A percentile compares a stretch with the other conserved stretches of the same genome.
Evolutionary conservation across 2,797 vertebrate genomes (phyloP).

Genomic region (Oreochromis mossambicus): DNA sequence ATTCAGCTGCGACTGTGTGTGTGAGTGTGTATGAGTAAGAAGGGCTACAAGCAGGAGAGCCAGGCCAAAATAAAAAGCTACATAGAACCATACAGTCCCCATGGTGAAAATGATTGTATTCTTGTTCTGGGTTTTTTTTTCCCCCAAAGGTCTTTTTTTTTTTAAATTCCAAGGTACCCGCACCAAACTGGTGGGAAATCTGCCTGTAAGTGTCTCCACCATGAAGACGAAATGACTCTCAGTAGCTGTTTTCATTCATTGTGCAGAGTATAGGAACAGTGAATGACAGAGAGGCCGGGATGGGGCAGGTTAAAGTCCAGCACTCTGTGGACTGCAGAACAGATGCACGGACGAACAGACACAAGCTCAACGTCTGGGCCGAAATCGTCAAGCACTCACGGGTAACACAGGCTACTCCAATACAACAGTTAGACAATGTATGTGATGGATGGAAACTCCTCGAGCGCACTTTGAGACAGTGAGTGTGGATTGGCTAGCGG

Average conservation of each 20-base stretch:
- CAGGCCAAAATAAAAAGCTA: conserved; percentile 69
- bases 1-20: conserved; percentile 62
- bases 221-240: conserved; percentile 69
- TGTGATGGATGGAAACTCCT: conserved; percentile 77
- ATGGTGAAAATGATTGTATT: conserved; percentile 50
- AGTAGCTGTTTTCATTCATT: conserved; percentile 65
- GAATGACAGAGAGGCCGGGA: conserved; percentile 69
- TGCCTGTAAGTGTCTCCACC: conserved; percentile 46
- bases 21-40: conserved; percentile 63
- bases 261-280: conserved; percentile 67
- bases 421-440: conserved; percentile 72
- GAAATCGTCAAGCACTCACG: conserved; percentile 67
- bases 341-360: conserved; percentile 69
- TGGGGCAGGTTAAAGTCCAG: conserved; percentile 71
- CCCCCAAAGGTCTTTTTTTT: neutral
- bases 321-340: conserved; percentile 66
- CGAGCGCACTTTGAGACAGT: conserved; percentile 71
- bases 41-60: conserved; percentile 68
- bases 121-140: neutral
- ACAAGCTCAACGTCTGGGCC: conserved; percentile 63
- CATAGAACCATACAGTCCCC: conserved; percentile 61
- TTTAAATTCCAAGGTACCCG: neutral
- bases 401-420: conserved; percentile 70
- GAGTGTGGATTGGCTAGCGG: conserved; percentile 71
- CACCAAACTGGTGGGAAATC: conserved; percentile 8